A percentile compares a stretch with the other conserved stretches of the same genome.
phyloP scores from a whole-genome alignment of 2,797 vertebrate genomes.

The Clamator glandarius region DNA sequence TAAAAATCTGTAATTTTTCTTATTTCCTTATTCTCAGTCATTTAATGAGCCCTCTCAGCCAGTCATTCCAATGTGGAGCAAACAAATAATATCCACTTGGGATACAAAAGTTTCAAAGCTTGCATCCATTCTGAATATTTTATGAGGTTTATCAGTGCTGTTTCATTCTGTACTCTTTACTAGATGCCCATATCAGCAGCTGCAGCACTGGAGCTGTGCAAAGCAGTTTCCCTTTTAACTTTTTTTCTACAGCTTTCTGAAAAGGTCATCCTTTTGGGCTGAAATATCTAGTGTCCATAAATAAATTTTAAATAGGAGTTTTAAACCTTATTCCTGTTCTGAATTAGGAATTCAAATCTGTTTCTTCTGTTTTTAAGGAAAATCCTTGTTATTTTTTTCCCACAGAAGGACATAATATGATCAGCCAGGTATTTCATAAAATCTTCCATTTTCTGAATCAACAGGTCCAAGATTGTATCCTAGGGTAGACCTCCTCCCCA shows the following conservation, averaged over 20 bases:
- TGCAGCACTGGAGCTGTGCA: not conserved
- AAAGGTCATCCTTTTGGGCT: not conserved
- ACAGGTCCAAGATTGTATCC: not conserved
- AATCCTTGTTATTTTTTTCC: not conserved
- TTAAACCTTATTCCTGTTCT: not conserved
- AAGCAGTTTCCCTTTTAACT: constrained; percentile 23
- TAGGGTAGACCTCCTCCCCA: not conserved
- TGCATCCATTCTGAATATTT: constrained; percentile 1
- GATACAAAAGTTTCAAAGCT: constrained; percentile 11
- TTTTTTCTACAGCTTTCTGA: not conserved
- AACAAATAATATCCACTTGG: not conserved
- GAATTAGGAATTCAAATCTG: not conserved
- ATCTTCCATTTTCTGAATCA: not conserved
- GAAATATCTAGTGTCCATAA: not conserved
- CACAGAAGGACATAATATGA: not conserved
- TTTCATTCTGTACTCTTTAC: not conserved
- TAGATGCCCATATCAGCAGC: not conserved
- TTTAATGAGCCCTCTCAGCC: not conserved
- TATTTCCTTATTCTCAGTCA: not conserved
- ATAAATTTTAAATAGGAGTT: not conserved
- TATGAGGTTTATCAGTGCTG: not conserved
- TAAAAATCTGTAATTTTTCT: not conserved
- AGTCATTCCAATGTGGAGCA: not conserved
- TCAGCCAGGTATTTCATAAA: not conserved
- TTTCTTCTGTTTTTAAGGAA: not conserved